Conservation (phyloP, 2,888 invertebrate species). For the Tipula confusa region DNA sequence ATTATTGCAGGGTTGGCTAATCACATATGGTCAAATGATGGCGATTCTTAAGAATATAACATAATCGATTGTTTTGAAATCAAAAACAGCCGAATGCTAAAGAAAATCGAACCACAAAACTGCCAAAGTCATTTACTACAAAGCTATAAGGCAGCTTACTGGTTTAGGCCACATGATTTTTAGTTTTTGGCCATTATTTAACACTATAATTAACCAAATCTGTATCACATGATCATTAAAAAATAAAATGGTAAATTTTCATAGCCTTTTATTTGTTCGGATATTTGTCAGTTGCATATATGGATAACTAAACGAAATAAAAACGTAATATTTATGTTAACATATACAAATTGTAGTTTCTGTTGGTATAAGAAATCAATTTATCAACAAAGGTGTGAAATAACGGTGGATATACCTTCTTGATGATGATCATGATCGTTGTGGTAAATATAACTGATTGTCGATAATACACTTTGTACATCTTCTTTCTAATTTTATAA, state of each 20-base stretch:
- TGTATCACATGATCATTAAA: neutral
- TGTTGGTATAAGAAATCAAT: neutral
- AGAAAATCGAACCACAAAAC: too few relatives aligned
- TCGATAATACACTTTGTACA: neutral
- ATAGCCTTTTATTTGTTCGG: neutral
- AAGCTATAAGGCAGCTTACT: too few relatives aligned
- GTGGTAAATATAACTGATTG: neutral
- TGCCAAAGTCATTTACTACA: too few relatives aligned
- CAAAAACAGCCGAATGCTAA: too few relatives aligned
- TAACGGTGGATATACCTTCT: neutral
- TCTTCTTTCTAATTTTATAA: neutral
- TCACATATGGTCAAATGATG: too few relatives aligned
- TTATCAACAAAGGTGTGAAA: conserved; percentile 25
- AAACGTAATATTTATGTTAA: neutral
- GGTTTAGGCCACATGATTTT: too few relatives aligned
- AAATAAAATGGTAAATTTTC: neutral
- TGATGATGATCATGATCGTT: neutral
- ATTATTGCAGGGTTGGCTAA: too few relatives aligned
- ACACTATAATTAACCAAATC: too few relatives aligned
- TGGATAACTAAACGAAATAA: too few relatives aligned
- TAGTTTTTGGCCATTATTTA: too few relatives aligned
- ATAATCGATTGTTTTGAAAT: too few relatives aligned
- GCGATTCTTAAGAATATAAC: too few relatives aligned
- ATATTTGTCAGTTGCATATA: neutral
- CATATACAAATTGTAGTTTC: neutral